Evolutionary conservation across 1,140 invertebrate species (phyloP).

Genomic region (Bombus ignitus): DNA sequence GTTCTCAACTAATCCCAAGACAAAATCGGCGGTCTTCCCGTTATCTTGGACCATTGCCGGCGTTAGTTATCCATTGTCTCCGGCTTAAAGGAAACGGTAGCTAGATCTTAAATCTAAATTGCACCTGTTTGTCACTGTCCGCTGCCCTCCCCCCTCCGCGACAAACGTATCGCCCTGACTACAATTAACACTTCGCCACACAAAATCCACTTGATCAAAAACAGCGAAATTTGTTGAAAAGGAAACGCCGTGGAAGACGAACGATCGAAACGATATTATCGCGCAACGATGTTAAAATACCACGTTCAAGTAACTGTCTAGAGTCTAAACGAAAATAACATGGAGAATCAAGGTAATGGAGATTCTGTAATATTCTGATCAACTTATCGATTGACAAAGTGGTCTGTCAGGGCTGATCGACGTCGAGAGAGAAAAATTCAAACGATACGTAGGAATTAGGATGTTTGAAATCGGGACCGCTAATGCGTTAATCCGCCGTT

Average conservation of each 20-base stretch:
- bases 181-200: constrained; percentile 39
- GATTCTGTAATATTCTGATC: background rate
- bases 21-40: constrained; percentile 71
- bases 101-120: constrained; percentile 82
- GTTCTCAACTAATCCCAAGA: constrained; percentile 70
- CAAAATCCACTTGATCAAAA: background rate
- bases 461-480: background rate
- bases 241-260: background rate
- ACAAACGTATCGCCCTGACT: constrained; percentile 61
- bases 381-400: background rate
- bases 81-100: constrained; percentile 67
- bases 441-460: background rate
- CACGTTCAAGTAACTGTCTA: no score
- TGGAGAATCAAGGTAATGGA: background rate
- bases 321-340: background rate
- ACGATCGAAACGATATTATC: no score
- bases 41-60: constrained; percentile 75
- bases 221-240: background rate
- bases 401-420: background rate
- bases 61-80: constrained; percentile 80
- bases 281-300: no score
- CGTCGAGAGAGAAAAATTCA: background rate
- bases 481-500: constrained; percentile 21
- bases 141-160: background rate
- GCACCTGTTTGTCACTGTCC: constrained; percentile 76